Evolutionary conservation across 2,888 invertebrate genomes (phyloP).

Genomic region (Charanyca ferruginea): DNA sequence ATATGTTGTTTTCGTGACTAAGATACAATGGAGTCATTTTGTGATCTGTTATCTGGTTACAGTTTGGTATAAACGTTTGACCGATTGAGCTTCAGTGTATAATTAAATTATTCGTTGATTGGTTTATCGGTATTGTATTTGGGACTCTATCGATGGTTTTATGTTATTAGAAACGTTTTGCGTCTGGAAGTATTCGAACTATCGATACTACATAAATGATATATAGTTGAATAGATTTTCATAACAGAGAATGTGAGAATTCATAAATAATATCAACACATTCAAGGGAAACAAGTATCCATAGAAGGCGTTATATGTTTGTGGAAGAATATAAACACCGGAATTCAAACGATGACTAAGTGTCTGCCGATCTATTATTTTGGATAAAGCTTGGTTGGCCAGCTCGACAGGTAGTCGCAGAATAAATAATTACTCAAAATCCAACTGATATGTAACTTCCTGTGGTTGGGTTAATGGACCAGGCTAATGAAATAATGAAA

Average conservation of each 20-base stretch:
- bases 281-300: slow-evolving; percentile 56
- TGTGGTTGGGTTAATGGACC: slow-evolving; percentile 50
- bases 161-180: not conserved
- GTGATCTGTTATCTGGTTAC: slow-evolving; percentile 49
- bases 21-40: slow-evolving; percentile 54
- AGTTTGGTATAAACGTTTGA: slow-evolving; percentile 7
- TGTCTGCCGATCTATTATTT: slow-evolving; percentile 53
- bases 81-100: slow-evolving; percentile 26
- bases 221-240: slow-evolving; percentile 11
- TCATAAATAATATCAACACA: slow-evolving; percentile 31
- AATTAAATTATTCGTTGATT: slow-evolving; percentile 30
- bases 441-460: slow-evolving; percentile 59
- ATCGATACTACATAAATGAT: not conserved
- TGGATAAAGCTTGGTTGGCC: slow-evolving; percentile 47
- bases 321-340: slow-evolving; percentile 53
- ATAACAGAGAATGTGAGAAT: slow-evolving; percentile 29
- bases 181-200: not conserved
- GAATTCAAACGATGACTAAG: slow-evolving; percentile 57
- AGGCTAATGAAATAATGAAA: slow-evolving; percentile 53
- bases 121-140: not conserved
- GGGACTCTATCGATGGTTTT: not conserved
- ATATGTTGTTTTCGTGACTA: slow-evolving; percentile 86
- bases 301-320: slow-evolving; percentile 55
- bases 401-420: slow-evolving; percentile 49
- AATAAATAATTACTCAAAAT: slow-evolving; percentile 50